Conservation (phyloP, 2,113 vertebrate genomes). For the Gracilinanus agilis region DNA sequence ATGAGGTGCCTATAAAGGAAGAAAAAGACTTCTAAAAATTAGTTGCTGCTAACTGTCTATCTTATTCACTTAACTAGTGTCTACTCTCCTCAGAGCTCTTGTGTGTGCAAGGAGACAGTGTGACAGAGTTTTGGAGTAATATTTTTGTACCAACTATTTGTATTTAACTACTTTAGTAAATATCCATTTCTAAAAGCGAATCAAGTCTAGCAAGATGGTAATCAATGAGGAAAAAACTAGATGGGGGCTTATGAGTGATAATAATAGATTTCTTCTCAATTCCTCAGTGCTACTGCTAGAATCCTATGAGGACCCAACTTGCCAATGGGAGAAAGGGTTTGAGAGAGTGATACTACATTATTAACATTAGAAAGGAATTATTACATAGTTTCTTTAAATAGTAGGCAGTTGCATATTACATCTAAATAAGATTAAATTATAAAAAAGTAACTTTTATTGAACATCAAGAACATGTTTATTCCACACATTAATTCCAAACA, state of each 20-base stretch:
- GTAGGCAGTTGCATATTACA: not conserved
- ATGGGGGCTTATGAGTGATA: not conserved
- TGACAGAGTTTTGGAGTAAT: not conserved
- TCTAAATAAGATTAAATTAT: not conserved
- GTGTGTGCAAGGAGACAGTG: not conserved
- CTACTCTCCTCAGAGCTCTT: not conserved
- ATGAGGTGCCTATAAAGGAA: not conserved
- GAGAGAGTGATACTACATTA: not conserved
- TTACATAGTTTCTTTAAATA: not conserved
- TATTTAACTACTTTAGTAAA: not conserved
- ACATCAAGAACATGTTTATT: not conserved
- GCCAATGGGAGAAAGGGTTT: not conserved
- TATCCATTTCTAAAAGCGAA: not conserved
- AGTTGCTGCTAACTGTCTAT: not conserved
- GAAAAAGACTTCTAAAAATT: not conserved
- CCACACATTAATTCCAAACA: not conserved
- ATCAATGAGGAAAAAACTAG: not conserved
- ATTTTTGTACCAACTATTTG: not conserved
- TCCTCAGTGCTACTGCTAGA: not conserved
- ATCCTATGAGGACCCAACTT: not conserved
- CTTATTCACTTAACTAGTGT: not conserved
- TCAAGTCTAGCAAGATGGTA: not conserved
- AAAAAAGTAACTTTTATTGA: not conserved
- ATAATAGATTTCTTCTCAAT: not conserved
- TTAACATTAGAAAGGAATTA: not conserved